Evolutionary conservation across 2,113 vertebrate species (phyloP).

Genomic region (Thamnaconus septentrionalis): DNA sequence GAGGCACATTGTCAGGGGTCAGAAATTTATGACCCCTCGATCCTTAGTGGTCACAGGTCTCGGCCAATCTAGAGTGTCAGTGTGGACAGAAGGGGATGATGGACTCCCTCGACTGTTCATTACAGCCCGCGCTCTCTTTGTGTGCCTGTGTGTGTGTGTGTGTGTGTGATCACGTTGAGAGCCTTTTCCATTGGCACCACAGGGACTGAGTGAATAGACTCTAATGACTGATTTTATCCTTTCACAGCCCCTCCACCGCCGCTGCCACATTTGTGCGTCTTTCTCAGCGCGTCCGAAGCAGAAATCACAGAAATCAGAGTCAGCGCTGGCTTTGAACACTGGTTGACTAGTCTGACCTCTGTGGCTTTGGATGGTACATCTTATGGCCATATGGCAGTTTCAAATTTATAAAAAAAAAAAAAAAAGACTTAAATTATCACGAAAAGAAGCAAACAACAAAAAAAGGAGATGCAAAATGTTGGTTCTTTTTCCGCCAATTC

Average conservation of each 20-base stretch:
- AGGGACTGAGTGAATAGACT: conserved; percentile 65
- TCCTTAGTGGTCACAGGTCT: conserved; percentile 57
- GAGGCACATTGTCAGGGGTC: conserved; percentile 13
- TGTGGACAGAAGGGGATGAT: conserved; percentile 62
- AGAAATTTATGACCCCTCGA: conserved; percentile 49
- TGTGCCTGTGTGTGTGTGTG: conserved; percentile 33
- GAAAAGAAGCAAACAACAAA: too few species aligned
- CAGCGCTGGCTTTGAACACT: conserved; percentile 33
- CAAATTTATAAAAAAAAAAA: too few species aligned
- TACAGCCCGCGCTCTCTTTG: conserved; percentile 46
- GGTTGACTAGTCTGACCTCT: conserved; percentile 20
- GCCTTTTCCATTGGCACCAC: conserved; percentile 56
- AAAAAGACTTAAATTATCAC: too few species aligned
- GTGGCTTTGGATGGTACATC: not conserved
- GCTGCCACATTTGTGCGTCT: conserved; percentile 28
- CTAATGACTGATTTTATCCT: conserved; percentile 72
- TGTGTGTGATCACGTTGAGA: conserved; percentile 68
- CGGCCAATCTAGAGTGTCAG: conserved; percentile 64
- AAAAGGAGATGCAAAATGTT: too few species aligned
- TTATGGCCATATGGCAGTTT: too few species aligned
- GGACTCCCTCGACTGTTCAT: conserved; percentile 73
- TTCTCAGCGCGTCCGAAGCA: conserved; percentile 49
- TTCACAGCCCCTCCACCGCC: conserved; percentile 16
- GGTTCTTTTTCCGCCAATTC: too few species aligned
- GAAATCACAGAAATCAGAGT: conserved; percentile 52